Conservation (phyloP, 2,888 invertebrate species). For the Apomyelois bistriatella region DNA sequence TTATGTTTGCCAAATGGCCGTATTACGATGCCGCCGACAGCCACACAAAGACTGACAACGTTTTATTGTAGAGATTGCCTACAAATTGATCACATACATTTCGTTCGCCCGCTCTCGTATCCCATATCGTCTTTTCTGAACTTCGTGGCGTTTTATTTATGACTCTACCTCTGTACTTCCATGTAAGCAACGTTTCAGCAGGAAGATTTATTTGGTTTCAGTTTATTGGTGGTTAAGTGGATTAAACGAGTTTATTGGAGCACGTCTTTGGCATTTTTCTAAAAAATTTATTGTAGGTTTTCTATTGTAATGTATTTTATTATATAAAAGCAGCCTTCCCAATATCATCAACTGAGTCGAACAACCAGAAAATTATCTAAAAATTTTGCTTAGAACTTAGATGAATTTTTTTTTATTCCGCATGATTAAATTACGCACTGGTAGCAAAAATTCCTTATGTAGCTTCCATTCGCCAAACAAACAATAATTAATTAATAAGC, state of each 20-base stretch:
- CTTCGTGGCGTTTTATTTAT: slow-evolving; percentile 16
- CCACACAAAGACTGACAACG: slow-evolving; percentile 63
- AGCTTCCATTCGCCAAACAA: no score
- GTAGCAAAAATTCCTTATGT: no score
- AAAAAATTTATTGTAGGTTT: no score
- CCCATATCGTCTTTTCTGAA: slow-evolving; percentile 22
- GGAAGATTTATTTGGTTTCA: slow-evolving; percentile 15
- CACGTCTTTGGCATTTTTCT: neutral
- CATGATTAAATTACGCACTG: no score
- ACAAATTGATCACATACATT: slow-evolving; percentile 64
- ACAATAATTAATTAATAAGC: no score
- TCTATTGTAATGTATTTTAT: no score
- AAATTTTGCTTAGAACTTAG: no score
- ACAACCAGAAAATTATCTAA: no score
- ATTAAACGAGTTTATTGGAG: neutral
- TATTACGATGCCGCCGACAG: slow-evolving; percentile 53
- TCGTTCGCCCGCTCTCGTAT: slow-evolving; percentile 22
- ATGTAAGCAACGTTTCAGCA: neutral
- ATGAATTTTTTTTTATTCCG: no score
- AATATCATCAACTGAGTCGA: no score
- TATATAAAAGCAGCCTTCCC: no score
- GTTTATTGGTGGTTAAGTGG: slow-evolving; percentile 10
- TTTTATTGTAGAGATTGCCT: slow-evolving; percentile 69
- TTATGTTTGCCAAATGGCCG: slow-evolving; percentile 66
- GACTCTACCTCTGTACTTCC: slow-evolving; percentile 11